Base-by-base conservation (phyloP, 2,888 invertebrate genomes). In the Oscheius sp. region DNA sequence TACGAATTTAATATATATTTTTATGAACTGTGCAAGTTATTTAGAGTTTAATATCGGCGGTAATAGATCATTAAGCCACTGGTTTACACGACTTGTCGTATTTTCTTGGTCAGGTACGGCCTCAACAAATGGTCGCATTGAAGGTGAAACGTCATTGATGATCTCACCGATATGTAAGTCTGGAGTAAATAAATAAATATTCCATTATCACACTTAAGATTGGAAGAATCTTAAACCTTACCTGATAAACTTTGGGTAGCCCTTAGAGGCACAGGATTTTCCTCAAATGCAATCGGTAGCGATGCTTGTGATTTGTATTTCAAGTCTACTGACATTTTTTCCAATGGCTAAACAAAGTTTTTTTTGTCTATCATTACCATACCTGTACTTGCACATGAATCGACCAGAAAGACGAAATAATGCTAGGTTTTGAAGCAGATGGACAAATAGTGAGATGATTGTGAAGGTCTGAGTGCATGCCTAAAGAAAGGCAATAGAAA, bases 381-480 rank as follows among this genome's bases (percentile, higher is more conserved):
- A 68, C 77, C 74, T 69, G 77, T 26, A 73, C 69, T 51, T 77
- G 77, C 8, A 74, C 77, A 57, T 77, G 73, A 61, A 77, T 71
- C 33, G 72, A 72, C 77, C 77, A 77, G 33, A 73, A 74, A 38
- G 77, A 77, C 1, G 77, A 77, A 26, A 77, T 30, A n/a, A 77
- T 67, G 47, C 77, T 77, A 5, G 77, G 77, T 50, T 74, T 74
- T 8, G 77, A 77, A 28, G 74, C 73, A 30, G 77, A 77, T 41
- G 72, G 74, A 30, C 74, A 73, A 26, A 77, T 77, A 8, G 71
- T 63, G 24, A 77, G 47, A 47, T 72, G 68, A 56, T 77, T 73
- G 22, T 61, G 64, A 9, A 36, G 36, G 14, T 9, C 36, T 36
- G 14, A 9, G 8, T 36, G 8, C 36, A 36, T 36, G 14, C 36